phyloP scores from a whole-genome alignment of 2,797 vertebrate genomes.

The Enteromius viviparus region DNA sequence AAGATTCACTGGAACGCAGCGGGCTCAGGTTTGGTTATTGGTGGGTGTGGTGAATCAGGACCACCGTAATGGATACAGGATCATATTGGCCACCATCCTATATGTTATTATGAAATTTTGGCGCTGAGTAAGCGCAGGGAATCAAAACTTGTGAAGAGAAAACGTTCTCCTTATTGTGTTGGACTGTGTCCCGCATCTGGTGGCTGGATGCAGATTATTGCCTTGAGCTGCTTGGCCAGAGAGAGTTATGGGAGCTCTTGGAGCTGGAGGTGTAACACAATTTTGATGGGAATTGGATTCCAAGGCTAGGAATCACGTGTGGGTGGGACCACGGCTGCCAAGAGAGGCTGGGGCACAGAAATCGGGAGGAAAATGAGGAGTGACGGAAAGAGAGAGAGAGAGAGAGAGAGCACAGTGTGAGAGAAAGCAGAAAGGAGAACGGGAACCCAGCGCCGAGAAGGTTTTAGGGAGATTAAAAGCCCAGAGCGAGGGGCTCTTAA shows the following conservation, averaged over 20 bases:
- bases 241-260: slow-evolving; percentile 46
- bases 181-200: slow-evolving; percentile 43
- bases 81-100: slow-evolving; percentile 31
- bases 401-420: slow-evolving; percentile 10
- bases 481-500: slow-evolving; percentile 80
- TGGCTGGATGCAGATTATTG: slow-evolving; percentile 49
- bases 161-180: slow-evolving; percentile 36
- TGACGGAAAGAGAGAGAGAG: slow-evolving; percentile 12
- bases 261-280: slow-evolving; percentile 54
- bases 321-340: slow-evolving; percentile 33
- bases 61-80: neutral
- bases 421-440: slow-evolving; percentile 19
- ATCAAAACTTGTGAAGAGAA: slow-evolving; percentile 40
- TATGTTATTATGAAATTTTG: slow-evolving; percentile 23
- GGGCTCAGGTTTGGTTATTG: slow-evolving; percentile 6
- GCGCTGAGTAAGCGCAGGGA: slow-evolving; percentile 16
- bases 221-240: slow-evolving; percentile 43
- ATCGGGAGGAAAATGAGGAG: slow-evolving; percentile 25
- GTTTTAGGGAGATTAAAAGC: slow-evolving; percentile 82
- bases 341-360: slow-evolving; percentile 12
- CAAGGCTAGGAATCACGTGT: slow-evolving; percentile 59
- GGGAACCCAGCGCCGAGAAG: slow-evolving; percentile 59
- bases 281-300: slow-evolving; percentile 59
- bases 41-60: neutral
- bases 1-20: neutral